Evolutionary conservation across 2,797 vertebrate genomes (phyloP), one percentile per base, ranked within the genome.

Genomic region (Pelobates cultripes): DNA sequence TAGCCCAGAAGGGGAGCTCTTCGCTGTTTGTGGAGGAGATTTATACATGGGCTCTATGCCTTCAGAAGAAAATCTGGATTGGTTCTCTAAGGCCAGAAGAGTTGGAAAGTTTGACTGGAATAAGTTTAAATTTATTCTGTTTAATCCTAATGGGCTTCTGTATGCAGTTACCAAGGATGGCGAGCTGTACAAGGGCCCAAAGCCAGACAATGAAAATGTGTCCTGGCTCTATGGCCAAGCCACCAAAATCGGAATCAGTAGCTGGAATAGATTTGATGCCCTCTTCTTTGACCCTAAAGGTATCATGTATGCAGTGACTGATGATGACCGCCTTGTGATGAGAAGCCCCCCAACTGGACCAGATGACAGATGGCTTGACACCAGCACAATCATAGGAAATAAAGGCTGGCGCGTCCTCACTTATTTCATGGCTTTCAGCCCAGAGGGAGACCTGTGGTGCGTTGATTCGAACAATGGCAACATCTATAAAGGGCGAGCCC

Each of bases 21-120:
- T 28, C 28, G 28, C 28, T 28, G 28, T 28, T 13, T 43, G 12
- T 44, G 14, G 14, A 8, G 10, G 41, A 43, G 67, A 69, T 43
- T 41, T 69, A 1, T 69, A 43, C 67, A 44, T 5, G 13, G 43
- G 69, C 4, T 41, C 69, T 15, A 45, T 70, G 69, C 43, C 69
- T 6, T 70, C 14, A 45, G 17, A 47, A 15, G 13, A 15, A 47
- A n/a, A 47, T 13, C 13, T 43, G 0, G 69, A 70, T 43, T 70
- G 69, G 69, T 70, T 70, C 17, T 45, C 69, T 70, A 13, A 4
- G 43, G 44, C 69, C 43, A 70, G 43, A 47, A 45, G 69, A 70
- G 44, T 70, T n/a, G 43, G 69, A 4, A 70, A 15, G n/a, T 3
- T 3, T 70, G 43, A 17, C 43, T 70, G 44, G 43, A 6, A 43